Base-by-base conservation (phyloP, 1,140 invertebrate species). In the Elymnias hypermnestra region DNA sequence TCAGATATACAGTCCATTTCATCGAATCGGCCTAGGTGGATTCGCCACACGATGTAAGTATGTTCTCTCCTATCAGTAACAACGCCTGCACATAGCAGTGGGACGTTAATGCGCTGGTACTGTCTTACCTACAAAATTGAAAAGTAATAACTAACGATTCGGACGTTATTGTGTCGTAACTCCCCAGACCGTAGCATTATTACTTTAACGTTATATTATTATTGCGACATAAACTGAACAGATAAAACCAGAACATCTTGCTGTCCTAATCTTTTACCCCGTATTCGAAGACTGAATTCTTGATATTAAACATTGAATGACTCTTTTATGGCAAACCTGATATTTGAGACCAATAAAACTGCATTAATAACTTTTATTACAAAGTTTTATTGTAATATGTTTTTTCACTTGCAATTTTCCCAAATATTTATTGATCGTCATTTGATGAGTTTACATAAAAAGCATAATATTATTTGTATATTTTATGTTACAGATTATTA, bases 161-260 rank as follows among this genome's bases (percentile, higher is more conserved):
- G 29, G 29, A 15, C 29, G 15, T 33, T 33, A 33, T 33, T 33
- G 29, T 33, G 29, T 14, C 29, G 13, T 33, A 15, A 15, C 8
- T 12, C 29, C 6, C 8, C 8, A 29, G 29, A 15, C 29, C n/a
- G 29, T 9, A 9, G 25, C 29, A 15, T 33, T 33, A 33, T 15
- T 33, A 33, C 29, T 33, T 5, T 31, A 15, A 31, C 13, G 29
- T 33, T 33, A 33, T 33, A 15, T 33, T 33, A 33, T 33, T 33
- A 33, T 33, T 7, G 29, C 13, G 7, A 14, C 29, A 33, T 36
- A 36, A 36, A 36, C 15, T 36, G 5, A 36, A 21, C 15, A 36
- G 18, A 36, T 36, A 36, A 36, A 36, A 36, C 33, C 15, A 36
- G 33, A 36, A 36, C 18, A 36, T 36, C 18, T 18, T 36, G 33